Base-by-base conservation (phyloP, 1,140 invertebrate species). In the Tetragnatha versicolor region DNA sequence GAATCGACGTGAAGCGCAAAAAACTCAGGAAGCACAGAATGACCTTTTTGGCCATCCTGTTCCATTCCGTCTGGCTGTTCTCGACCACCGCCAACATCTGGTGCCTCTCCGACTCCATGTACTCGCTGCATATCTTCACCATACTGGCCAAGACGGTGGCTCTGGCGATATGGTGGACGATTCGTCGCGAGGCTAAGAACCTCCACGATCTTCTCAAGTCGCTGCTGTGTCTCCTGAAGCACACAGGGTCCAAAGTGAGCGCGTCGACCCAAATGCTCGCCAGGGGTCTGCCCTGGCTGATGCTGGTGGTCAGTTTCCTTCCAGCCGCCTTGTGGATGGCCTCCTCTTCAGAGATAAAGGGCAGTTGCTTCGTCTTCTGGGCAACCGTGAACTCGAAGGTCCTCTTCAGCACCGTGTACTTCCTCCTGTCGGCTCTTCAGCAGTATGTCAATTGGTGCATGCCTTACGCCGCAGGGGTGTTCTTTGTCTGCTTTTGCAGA, bases 381-480 rank as follows among this genome's bases (percentile, higher is more conserved):
- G 31, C 31, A 20, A 72, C 31, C 7, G 9, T 60, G 6, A 27
- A 49, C 49, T 27, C 72, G 1, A 14, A 37, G 7, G 37, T 22
- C n/a, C 27, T 35, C 27, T 25, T 63, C 9, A 5, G 25, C 10
- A 22, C 35, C 0, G 6, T 75, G 6, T 75, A 75, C n/a, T 75
- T 63, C 37, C 63, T 75, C 25, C 9, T 75, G 29, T 35, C 37
- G 6, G n/a, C 31, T 25, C 27, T 75, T n/a, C 72, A 75, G 17
- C 72, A 75, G 12, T 75, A 75, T 35, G n/a, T 61, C 7, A 75
- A 75, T 25, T 75, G 72, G 72, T 75, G 72, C 17, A 22, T 75
- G 7, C 72, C 72, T 3, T 63, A 47, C 27, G 10, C 72, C 0
- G 29, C 42, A 25, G 72, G 55, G n/a, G 17, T 17, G 9, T 49